Conservation (phyloP, 2,888 invertebrate species). For the Sminthurides aquaticus region DNA sequence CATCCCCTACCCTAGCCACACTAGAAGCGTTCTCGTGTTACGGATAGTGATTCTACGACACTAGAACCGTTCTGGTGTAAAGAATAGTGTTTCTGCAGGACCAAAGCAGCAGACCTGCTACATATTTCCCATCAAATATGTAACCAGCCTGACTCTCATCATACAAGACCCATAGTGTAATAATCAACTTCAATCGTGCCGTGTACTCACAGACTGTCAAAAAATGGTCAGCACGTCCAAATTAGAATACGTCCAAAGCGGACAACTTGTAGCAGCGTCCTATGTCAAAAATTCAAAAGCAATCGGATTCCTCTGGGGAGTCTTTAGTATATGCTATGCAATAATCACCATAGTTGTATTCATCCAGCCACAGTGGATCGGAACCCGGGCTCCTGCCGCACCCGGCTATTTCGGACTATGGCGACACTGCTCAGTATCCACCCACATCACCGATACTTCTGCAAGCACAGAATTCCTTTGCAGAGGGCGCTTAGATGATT, state of each 20-base stretch:
- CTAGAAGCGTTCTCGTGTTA: too few species aligned
- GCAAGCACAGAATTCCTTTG: conserved; percentile 59
- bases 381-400: conserved; percentile 33
- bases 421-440: conserved; percentile 47
- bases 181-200: too few species aligned
- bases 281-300: conserved; percentile 88
- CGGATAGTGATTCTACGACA: too few species aligned
- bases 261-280: conserved; percentile 82
- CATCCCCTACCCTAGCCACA: too few species aligned
- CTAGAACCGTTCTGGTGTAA: too few species aligned
- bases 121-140: too few species aligned
- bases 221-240: conserved; percentile 54
- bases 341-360: conserved; percentile 92
- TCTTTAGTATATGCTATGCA: conserved; percentile 85
- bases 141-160: too few species aligned
- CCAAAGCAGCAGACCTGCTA: too few species aligned
- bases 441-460: conserved; percentile 39
- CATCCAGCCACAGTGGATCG: conserved; percentile 58
- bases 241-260: conserved; percentile 85
- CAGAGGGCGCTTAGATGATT: conserved; percentile 73
- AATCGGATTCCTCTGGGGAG: conserved; percentile 93
- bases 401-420: conserved; percentile 53
- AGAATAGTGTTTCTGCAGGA: too few species aligned
- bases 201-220: too few species aligned
- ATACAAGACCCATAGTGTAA: too few species aligned